These are phyloP conservation scores for Graptemys geographica DNA, from an alignment of 2,797 vertebrate genomes.

Conservation along the genomic window DNA sequence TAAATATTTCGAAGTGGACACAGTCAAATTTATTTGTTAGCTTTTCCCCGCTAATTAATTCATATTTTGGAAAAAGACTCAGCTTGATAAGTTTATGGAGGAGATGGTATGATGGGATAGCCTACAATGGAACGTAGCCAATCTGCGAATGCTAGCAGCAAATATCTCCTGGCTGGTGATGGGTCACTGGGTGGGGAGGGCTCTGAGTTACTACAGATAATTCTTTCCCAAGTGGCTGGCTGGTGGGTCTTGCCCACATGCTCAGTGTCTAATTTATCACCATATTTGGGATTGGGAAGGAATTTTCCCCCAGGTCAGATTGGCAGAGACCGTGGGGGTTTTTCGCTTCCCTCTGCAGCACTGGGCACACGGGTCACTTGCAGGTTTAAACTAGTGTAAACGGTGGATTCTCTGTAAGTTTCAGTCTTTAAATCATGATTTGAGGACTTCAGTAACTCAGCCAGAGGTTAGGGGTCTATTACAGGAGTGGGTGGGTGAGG, in stretches of 20 bases:
- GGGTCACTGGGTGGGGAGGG: background rate
- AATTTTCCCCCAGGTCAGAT: background rate
- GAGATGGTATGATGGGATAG: background rate
- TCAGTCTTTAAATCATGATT: too few species aligned
- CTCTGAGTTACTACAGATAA: background rate
- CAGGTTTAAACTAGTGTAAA: too few species aligned
- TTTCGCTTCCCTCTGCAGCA: background rate
- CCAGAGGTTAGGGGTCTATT: too few species aligned
- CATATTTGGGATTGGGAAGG: background rate
- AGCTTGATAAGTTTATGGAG: background rate
- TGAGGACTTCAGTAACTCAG: too few species aligned
- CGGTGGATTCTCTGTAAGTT: too few species aligned
- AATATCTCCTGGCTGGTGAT: background rate
- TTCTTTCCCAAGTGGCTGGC: background rate
- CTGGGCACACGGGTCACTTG: background rate
- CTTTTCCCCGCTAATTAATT: background rate
- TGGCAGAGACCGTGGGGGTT: background rate
- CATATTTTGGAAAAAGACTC: background rate
- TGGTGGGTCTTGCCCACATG: too few species aligned
- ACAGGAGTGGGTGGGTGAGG: too few species aligned
- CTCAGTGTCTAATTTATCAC: background rate
- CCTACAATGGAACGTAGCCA: background rate
- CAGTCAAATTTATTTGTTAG: background rate
- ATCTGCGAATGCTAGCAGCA: too few species aligned
- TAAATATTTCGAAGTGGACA: background rate